Conservation (phyloP, 2,113 vertebrate species). For the Oplegnathus fasciatus region DNA sequence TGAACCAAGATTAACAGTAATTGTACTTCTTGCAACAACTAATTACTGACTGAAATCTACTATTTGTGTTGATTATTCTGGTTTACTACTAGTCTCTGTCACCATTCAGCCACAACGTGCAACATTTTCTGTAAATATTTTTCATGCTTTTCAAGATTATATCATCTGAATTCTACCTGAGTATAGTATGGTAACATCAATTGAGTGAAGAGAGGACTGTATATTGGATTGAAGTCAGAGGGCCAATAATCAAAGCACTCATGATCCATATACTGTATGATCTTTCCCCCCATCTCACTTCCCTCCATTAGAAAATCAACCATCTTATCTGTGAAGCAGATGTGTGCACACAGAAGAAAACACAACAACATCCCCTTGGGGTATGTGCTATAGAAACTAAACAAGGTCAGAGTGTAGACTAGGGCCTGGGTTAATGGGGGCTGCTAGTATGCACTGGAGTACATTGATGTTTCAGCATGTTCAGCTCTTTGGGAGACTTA, state of each 20-base stretch:
- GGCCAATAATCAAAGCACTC: neutral
- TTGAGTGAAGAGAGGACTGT: neutral
- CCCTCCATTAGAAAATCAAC: conserved; percentile 17
- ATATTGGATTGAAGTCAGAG: neutral
- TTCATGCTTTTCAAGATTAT: too few relatives aligned
- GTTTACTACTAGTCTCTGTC: too few relatives aligned
- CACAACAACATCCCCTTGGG: conserved; percentile 25
- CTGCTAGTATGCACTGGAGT: conserved; percentile 9
- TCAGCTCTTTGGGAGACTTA: conserved; percentile 29
- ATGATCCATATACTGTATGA: neutral
- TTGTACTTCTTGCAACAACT: too few relatives aligned
- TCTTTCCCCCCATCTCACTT: neutral
- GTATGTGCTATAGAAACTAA: conserved; percentile 36
- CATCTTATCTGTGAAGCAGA: neutral
- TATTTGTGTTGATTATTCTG: too few relatives aligned
- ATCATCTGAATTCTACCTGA: too few relatives aligned
- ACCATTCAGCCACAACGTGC: too few relatives aligned
- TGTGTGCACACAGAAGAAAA: conserved; percentile 20
- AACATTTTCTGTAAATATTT: too few relatives aligned
- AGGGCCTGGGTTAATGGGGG: conserved; percentile 29
- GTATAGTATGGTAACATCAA: too few relatives aligned
- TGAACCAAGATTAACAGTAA: too few relatives aligned
- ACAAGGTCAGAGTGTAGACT: conserved; percentile 46
- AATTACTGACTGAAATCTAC: too few relatives aligned
- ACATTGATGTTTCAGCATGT: conserved; percentile 41